Base-by-base conservation (phyloP, 2,113 vertebrate genomes). In the Oncorhynchus nerka region DNA sequence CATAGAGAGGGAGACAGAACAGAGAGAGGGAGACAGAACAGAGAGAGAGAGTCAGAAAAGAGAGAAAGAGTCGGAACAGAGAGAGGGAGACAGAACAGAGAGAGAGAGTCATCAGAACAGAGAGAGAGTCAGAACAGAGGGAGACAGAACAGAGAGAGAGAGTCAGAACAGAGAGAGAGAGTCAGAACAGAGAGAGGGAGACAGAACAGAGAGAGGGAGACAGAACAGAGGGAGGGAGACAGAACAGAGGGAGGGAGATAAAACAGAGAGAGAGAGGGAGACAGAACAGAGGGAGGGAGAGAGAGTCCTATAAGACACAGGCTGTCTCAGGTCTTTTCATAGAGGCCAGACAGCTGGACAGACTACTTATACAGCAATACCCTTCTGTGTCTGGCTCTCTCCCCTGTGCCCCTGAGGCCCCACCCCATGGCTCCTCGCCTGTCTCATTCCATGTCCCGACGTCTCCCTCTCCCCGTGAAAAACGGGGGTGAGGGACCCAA, bases 321-420 rank as follows among this genome's bases (percentile, higher is more conserved):
- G 22, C 86, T 67, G 85, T 90, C 84, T 91, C 72, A 0, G 57
- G 71, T 7, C 73, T 72, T 80, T 86, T 65, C 22, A 45, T 45
- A 45, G 73, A 86, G 77, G 77, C 74, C 70, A 89, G 88, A 90
- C 89, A 90, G 86, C 81, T 84, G 86, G 85, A 90, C 87, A 86
- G 85, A 84, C 87, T 92, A 88, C 89, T 91, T 91, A 91, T 91
- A 77, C 90, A 89, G 88, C 87, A 89, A 91, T 89, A 89, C 88
- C 90, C 90, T 91, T 90, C 82, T 82, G 82, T 88, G 87, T 84
- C 79, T 45, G 39, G 39, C 39, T 45, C 9, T 45, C 39, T 45
- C 66, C 74, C 70, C 77, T 67, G 9, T 77, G 76, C 70, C 69
- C 75, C 22, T 15, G 39, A 13, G n/a, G 20, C 64, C 65, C 77